phyloP scores from a whole-genome alignment of 2,797 vertebrate species.

The Centroberyx gerrardi region DNA sequence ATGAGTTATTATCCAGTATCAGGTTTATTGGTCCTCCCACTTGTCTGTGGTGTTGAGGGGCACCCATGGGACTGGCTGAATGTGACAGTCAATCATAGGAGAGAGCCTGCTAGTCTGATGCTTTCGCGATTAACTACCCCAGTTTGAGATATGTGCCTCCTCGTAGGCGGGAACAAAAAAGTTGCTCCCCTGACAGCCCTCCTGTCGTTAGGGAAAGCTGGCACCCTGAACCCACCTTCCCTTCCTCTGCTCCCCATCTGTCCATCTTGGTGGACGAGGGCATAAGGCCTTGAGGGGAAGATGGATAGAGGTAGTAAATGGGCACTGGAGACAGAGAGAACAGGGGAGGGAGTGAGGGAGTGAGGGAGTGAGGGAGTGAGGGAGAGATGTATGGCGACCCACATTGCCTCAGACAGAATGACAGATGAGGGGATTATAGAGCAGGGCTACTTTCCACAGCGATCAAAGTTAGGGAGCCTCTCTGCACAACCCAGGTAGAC shows the following conservation, averaged over 20 bases:
- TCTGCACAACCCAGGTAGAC: constrained; percentile 57
- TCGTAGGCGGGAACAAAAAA: constrained; percentile 38
- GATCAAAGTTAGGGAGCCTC: constrained; percentile 71
- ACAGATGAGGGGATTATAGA: constrained; percentile 85
- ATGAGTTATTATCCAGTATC: constrained; percentile 70
- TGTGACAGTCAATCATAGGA: constrained; percentile 66
- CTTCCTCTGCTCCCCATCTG: constrained; percentile 61
- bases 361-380: constrained; percentile 42
- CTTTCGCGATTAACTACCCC: constrained; percentile 59
- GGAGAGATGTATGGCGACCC: constrained; percentile 82
- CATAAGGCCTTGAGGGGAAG: constrained; percentile 64
- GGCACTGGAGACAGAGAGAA: constrained; percentile 56
- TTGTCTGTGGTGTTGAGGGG: constrained; percentile 57
- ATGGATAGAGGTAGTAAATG: constrained; percentile 73
- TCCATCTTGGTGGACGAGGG: constrained; percentile 59
- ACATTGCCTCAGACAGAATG: constrained; percentile 83
- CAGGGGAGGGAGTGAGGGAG: constrained; percentile 41
- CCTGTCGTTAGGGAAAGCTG: constrained; percentile 42
- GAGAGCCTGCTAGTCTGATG: constrained; percentile 39
- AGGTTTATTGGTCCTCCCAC: constrained; percentile 60
- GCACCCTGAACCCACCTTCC: constrained; percentile 31
- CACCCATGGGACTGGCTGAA: constrained; percentile 54
- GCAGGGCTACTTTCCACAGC: constrained; percentile 73
- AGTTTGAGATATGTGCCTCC: constrained; percentile 47
- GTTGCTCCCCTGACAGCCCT: constrained; percentile 49